Evolutionary conservation across 2,888 invertebrate genomes (phyloP).

Genomic region (Tenodera sinensis): DNA sequence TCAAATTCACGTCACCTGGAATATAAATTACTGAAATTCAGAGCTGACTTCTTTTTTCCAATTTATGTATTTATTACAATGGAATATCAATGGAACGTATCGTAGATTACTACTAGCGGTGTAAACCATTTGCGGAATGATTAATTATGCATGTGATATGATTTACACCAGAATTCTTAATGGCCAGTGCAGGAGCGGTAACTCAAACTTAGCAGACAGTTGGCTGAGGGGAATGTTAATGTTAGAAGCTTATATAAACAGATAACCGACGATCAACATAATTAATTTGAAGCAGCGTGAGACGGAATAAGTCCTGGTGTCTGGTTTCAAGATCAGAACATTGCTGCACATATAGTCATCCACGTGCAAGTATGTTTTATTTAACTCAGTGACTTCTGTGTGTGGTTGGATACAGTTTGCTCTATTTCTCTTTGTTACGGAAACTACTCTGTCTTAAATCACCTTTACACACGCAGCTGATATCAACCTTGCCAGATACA

Average conservation of each 20-base stretch:
- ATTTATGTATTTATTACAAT: too few relatives aligned
- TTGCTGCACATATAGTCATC: not conserved
- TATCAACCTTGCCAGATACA: too few relatives aligned
- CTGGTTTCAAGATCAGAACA: not conserved
- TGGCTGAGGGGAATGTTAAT: not conserved
- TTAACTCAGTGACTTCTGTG: not conserved
- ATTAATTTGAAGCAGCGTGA: not conserved
- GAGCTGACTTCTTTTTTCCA: too few relatives aligned
- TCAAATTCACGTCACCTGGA: too few relatives aligned
- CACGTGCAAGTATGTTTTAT: too few relatives aligned
- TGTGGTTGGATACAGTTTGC: not conserved
- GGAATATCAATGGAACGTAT: too few relatives aligned
- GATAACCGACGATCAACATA: not conserved
- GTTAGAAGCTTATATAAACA: not conserved
- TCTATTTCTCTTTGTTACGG: not conserved
- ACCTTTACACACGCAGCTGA: not conserved
- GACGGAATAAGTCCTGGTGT: not conserved
- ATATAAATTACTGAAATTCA: too few relatives aligned
- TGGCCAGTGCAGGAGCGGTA: not conserved
- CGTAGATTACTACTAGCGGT: too few relatives aligned
- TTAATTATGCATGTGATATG: not conserved
- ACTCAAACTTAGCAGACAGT: not conserved
- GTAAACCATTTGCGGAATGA: not conserved
- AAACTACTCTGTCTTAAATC: not conserved
- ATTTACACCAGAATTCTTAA: not conserved